These are phyloP conservation scores for Rhea pennata DNA, from an alignment of 2,113 vertebrate genomes.

Conservation along the genomic window DNA sequence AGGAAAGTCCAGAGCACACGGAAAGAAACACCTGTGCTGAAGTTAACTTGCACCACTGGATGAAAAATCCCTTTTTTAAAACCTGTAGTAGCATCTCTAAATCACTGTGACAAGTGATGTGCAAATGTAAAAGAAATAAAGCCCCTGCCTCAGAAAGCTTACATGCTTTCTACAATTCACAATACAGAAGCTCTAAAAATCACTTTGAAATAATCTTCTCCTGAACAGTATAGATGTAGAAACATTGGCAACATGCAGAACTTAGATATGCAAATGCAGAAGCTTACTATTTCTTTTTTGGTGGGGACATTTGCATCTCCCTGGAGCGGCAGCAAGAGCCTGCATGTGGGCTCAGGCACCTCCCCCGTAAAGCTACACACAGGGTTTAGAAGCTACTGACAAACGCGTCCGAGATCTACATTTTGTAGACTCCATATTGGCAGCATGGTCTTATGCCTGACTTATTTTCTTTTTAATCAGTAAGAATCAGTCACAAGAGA, in stretches of 20 bases:
- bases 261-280: not conserved
- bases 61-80: not conserved
- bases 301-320: not conserved
- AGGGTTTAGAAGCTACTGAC: not conserved
- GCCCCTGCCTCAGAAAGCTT: not conserved
- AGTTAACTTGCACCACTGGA: not conserved
- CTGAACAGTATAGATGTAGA: not conserved
- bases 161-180: accelerated
- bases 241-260: not conserved
- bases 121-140: not conserved
- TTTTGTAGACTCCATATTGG: not conserved
- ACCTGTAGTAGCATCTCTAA: not conserved
- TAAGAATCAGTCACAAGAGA: not conserved
- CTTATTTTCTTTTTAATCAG: not conserved
- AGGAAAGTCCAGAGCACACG: not conserved
- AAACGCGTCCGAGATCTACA: not conserved
- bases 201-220: not conserved
- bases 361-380: not conserved
- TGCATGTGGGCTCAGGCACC: not conserved
- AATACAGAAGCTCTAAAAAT: not conserved
- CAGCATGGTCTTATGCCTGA: accelerated
- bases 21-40: not conserved
- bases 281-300: not conserved
- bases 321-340: not conserved
- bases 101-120: not conserved